phyloP scores from a whole-genome alignment of 1,140 invertebrate species.

The Acromyrmex heyeri region DNA sequence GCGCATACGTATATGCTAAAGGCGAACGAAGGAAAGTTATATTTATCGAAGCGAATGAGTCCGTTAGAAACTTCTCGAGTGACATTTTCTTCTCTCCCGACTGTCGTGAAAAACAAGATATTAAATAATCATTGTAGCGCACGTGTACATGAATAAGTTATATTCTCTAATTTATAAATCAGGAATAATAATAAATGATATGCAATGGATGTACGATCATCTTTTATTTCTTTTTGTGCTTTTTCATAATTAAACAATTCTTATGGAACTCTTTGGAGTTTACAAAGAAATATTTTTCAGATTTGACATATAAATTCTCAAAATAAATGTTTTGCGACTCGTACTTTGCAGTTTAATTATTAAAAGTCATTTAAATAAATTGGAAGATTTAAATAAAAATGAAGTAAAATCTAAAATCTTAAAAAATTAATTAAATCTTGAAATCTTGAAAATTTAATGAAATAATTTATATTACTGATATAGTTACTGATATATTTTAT shows the following conservation, averaged over 20 bases:
- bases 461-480: neutral
- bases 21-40: constrained; percentile 63
- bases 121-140: constrained; percentile 77
- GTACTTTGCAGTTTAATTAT: neutral
- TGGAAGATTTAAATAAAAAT: constrained; percentile 3
- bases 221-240: neutral
- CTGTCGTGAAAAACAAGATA: constrained; percentile 68
- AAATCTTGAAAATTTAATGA: neutral
- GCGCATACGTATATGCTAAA: constrained; percentile 43
- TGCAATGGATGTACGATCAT: constrained; percentile 59
- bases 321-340: neutral
- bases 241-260: neutral
- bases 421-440: neutral
- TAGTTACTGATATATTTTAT: neutral
- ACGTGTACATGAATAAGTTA: constrained; percentile 78
- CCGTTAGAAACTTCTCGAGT: constrained; percentile 65
- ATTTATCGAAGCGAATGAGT: constrained; percentile 66
- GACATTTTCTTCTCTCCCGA: constrained; percentile 38
- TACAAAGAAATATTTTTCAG: neutral
- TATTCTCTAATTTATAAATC: constrained; percentile 77
- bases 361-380: neutral
- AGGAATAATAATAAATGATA: constrained; percentile 76
- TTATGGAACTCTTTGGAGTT: neutral
- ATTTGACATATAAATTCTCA: neutral
- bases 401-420: neutral